These are phyloP conservation scores for Notoglanidium macrostoma DNA, from an alignment of 2,797 vertebrate species.

Conservation along the genomic window DNA sequence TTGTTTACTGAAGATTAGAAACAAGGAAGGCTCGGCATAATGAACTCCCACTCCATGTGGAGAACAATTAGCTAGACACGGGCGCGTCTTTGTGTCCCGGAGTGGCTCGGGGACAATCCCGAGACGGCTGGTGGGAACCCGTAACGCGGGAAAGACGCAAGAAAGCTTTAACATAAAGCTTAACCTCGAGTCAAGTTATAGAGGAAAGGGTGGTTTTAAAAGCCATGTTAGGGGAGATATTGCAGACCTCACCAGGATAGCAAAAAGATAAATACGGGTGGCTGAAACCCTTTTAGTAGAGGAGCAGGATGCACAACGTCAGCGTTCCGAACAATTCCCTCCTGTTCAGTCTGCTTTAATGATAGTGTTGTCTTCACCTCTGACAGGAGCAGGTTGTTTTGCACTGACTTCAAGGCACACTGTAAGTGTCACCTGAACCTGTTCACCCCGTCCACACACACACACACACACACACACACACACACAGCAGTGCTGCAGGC, in stretches of 20 bases:
- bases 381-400: background rate
- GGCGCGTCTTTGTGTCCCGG: background rate
- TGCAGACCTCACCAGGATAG: background rate
- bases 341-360: background rate
- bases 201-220: background rate
- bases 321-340: background rate
- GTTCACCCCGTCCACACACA: constrained; percentile 7
- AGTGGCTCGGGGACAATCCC: constrained; percentile 1
- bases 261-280: background rate
- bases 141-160: background rate
- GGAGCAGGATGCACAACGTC: background rate
- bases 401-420: background rate
- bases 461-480: constrained; percentile 1
- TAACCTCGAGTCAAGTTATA: too few relatives aligned
- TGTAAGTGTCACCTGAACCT: constrained; percentile 8
- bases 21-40: constrained; percentile 49
- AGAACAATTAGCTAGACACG: constrained; percentile 42
- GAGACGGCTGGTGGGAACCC: constrained; percentile 15
- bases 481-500: background rate
- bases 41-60: constrained; percentile 32
- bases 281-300: background rate
- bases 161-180: background rate
- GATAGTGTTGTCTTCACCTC: background rate
- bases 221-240: background rate
- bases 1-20: constrained; percentile 51